These are phyloP conservation scores for Numida meleagris DNA, from an alignment of 2,113 vertebrate genomes.

Conservation along the genomic window DNA sequence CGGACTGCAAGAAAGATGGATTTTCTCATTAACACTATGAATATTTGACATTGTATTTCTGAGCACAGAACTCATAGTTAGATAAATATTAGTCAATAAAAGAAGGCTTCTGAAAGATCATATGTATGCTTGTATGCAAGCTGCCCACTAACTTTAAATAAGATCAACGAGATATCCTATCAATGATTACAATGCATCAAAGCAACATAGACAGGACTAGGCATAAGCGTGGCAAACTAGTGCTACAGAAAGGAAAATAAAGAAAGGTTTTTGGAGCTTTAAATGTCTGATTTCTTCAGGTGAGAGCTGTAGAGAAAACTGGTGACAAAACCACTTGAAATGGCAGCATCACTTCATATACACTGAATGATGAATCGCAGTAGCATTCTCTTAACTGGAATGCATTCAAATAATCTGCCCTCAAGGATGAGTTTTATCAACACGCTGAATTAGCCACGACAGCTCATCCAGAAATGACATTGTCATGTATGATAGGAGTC, in stretches of 20 bases:
- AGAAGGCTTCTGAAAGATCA: not conserved
- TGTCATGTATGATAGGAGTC: accelerated
- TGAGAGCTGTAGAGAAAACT: not conserved
- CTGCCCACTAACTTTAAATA: not conserved
- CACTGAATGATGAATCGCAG: not conserved
- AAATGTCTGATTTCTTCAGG: not conserved
- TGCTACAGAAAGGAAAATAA: accelerated
- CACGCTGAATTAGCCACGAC: not conserved
- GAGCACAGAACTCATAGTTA: not conserved
- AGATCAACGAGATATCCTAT: not conserved
- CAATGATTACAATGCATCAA: not conserved
- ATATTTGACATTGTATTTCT: conserved; percentile 41
- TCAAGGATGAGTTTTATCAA: not conserved
- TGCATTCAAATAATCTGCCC: not conserved
- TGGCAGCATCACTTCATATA: not conserved
- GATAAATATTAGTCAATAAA: conserved; percentile 52
- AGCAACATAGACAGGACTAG: not conserved
- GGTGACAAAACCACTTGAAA: not conserved
- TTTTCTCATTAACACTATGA: conserved; percentile 55
- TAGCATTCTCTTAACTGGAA: not conserved
- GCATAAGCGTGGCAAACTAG: not conserved
- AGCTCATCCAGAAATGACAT: not conserved
- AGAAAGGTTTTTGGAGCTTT: accelerated
- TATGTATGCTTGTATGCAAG: not conserved
- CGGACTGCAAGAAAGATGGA: not conserved